Evolutionary conservation across 2,113 vertebrate genomes (phyloP).

Genomic region (Hoplias malabaricus): DNA sequence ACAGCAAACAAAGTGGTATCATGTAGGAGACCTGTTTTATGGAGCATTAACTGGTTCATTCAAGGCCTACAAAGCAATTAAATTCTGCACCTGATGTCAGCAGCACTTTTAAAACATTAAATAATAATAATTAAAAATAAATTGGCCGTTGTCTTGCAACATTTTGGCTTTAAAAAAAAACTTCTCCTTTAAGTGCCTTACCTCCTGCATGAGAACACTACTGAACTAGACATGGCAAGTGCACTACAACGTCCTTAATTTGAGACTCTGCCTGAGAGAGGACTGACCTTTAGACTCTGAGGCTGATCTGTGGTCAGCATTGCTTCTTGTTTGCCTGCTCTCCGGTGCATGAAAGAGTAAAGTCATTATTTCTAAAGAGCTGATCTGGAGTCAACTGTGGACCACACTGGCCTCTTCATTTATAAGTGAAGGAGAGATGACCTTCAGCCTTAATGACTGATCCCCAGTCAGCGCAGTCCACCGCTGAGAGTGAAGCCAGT

Average conservation of each 20-base stretch:
- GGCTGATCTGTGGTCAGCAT: slow-evolving; percentile 1
- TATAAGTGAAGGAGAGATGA: slow-evolving; percentile 32
- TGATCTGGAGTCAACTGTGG: neutral
- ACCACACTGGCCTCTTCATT: no score
- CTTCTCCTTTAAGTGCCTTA: no score
- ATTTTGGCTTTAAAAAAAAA: no score
- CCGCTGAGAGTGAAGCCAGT: slow-evolving; percentile 12
- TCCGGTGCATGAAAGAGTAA: neutral
- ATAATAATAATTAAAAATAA: no score
- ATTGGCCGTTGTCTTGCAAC: no score
- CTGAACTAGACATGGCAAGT: neutral
- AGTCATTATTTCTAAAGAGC: neutral
- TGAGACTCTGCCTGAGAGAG: neutral
- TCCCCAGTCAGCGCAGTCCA: slow-evolving; percentile 2
- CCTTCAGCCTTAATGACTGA: slow-evolving; percentile 44
- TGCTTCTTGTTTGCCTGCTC: neutral
- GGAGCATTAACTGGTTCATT: no score
- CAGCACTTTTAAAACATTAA: no score
- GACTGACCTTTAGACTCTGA: slow-evolving; percentile 41
- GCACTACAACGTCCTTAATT: neutral
- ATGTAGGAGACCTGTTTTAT: no score
- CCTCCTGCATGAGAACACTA: neutral
- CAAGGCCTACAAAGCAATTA: no score
- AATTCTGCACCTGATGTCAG: no score
- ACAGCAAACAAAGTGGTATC: no score